These are phyloP conservation scores for Thunnus maccoyii DNA, from an alignment of 2,113 vertebrate genomes.

Conservation along the genomic window DNA sequence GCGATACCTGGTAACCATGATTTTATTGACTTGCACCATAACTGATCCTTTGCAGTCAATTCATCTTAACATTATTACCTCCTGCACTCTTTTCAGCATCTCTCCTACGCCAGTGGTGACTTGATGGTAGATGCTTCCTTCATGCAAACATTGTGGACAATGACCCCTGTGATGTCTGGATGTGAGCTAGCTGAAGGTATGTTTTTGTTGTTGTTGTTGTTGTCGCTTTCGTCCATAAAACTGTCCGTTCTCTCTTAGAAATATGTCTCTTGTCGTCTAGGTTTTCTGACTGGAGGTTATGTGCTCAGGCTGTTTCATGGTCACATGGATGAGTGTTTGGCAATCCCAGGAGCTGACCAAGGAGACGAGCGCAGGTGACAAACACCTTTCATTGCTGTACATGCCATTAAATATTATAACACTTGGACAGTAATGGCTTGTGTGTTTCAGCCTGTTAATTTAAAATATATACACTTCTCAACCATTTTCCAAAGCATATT, in stretches of 20 bases:
- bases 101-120: conserved; percentile 93
- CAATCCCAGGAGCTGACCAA: conserved; percentile 89
- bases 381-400: not conserved
- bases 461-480: not conserved
- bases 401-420: not conserved
- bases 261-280: conserved; percentile 67
- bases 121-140: conserved; percentile 94
- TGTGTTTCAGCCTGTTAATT: not conserved
- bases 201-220: not conserved
- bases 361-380: conserved; percentile 91
- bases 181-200: conserved; percentile 92
- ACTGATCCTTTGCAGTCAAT: not conserved
- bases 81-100: conserved; percentile 82
- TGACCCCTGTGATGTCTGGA: conserved; percentile 93
- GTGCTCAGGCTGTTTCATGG: conserved; percentile 93
- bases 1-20: conserved; percentile 89
- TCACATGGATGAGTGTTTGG: conserved; percentile 95
- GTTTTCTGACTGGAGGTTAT: conserved; percentile 91
- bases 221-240: not conserved
- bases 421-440: not conserved
- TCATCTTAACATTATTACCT: not conserved
- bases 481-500: not conserved
- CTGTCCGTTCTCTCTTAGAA: not conserved
- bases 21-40: not conserved
- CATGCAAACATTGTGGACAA: conserved; percentile 96